Evolutionary conservation across 2,888 invertebrate species (phyloP), one percentile per base, ranked within the genome.

Genomic region (Emmelina monodactyla): DNA sequence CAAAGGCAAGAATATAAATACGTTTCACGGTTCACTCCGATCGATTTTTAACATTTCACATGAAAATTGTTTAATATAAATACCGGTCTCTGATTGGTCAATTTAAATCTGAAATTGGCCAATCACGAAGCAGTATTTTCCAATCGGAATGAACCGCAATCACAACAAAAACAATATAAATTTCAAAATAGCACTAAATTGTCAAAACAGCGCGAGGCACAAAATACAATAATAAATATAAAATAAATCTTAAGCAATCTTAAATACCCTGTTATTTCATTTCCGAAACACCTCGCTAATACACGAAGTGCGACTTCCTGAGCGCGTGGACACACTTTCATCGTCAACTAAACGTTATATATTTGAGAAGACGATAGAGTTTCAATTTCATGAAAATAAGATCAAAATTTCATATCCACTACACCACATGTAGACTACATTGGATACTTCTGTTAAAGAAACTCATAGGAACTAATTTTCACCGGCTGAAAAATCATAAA

Each of bases 201-300:
- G n/a, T n/a, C n/a, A n/a, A n/a, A 52, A 55, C 38, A 47, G 49
- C 56, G 62, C 60, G 48, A 47, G 41, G 48, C 53, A 50, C 48
- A 48, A 53, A 52, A 49, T 60, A 58, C 58, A 59, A 61, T 49
- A 62, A 73, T 72, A 76, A 75, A 75, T 73, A 78, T 64, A 69
- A 75, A 73, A 73, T 69, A 63, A 73, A 65, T 64, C 76, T 73
- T 72, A 78, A 72, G 73, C 72, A 68, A 76, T 75, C 71, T 75
- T 78, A 75, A 75, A 79, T 79, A 79, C 78, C 78, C 79, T 79
- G 78, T 79, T 76, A 73, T 73, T 76, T 71, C 62, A 66, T 68
- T 68, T 66, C 58, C 62, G 52, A 57, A 25, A 25, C 25, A 25
- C 25, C 25, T 4, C n/a, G n/a, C n/a, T n/a, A n/a, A n/a, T n/a